Conservation (phyloP, 2,797 vertebrate species). For the Siniperca scherzeri region DNA sequence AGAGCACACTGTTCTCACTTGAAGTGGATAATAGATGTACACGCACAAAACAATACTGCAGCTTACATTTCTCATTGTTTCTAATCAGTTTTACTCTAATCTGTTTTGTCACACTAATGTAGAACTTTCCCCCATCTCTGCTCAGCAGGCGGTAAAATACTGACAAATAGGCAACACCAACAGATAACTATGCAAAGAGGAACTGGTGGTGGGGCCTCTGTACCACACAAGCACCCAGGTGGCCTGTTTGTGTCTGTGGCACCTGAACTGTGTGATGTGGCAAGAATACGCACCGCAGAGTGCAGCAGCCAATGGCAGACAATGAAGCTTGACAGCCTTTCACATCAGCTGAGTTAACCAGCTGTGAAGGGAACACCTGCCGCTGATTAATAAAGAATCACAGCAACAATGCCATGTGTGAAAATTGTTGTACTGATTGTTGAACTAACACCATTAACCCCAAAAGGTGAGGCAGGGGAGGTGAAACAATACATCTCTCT, state of each 20-base stretch:
- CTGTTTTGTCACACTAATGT: not conserved
- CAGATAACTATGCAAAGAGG: constrained; percentile 1
- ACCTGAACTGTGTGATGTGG: constrained; percentile 59
- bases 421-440: constrained; percentile 64
- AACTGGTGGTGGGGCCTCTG: constrained; percentile 6
- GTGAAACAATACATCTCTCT: not conserved
- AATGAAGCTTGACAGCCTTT: constrained; percentile 69
- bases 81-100: not conserved
- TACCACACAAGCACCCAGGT: constrained; percentile 19
- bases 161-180: not conserved
- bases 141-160: not conserved
- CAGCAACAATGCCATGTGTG: constrained; percentile 58
- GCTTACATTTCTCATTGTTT: not conserved
- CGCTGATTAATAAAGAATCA: constrained; percentile 77
- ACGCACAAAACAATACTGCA: not conserved
- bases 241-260: constrained; percentile 55
- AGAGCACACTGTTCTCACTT: not conserved
- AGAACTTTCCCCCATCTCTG: not conserved
- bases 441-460: constrained; percentile 65
- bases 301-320: constrained; percentile 54
- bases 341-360: constrained; percentile 76
- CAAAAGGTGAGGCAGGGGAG: constrained; percentile 36
- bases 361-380: constrained; percentile 82
- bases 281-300: constrained; percentile 41
- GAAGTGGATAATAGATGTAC: not conserved